Base-by-base conservation (phyloP, 2,888 invertebrate genomes). In the Acronicta psi region DNA sequence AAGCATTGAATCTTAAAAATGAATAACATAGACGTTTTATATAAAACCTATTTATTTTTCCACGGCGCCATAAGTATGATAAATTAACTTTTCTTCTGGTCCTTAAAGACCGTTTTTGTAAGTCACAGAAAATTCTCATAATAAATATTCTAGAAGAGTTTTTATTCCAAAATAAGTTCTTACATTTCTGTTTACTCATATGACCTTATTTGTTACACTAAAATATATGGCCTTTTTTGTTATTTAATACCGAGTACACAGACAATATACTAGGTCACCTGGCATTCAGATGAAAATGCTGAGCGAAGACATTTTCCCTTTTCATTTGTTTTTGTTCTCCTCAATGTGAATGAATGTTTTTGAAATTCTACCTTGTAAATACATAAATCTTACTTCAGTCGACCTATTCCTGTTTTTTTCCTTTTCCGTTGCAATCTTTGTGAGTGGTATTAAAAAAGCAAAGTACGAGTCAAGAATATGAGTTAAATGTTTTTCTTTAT, bases 241-340 rank as follows among this genome's bases (percentile, higher is more conserved):
- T 46, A 14, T 16, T 51, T 64, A 58, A 47, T 54, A 44, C 18
- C 45, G 25, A 31, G 50, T 2, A 2, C 20, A 34, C 29, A 29
- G 25, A 18, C 25, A 17, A 31, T 42, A 65, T 70, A 59, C 34
- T 56, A 41, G 45, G 54, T 36, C 17, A 46, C 71, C 62, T 66
- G 63, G 45, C 57, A 58, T 64, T 62, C 52, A 18, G 57, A 23
- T 53, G 61, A 62, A 58, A 70, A 59, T 42, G 40, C 55, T 46
- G 40, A 41, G 51, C 65, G 50, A 53, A 71, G 72, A 55, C 73
- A 53, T 62, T 62, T n/a, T 63, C 62, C 59, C 59, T 59, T 69
- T 69, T 73, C 71, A 55, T 57, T 75, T 69, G 55, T 73, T 73
- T 73, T 69, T 67, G 66, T 66, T 50, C 43, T 41, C n/a, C 11